Base-by-base conservation (phyloP, 2,888 invertebrate genomes). In the Conops quadrifasciatus region DNA sequence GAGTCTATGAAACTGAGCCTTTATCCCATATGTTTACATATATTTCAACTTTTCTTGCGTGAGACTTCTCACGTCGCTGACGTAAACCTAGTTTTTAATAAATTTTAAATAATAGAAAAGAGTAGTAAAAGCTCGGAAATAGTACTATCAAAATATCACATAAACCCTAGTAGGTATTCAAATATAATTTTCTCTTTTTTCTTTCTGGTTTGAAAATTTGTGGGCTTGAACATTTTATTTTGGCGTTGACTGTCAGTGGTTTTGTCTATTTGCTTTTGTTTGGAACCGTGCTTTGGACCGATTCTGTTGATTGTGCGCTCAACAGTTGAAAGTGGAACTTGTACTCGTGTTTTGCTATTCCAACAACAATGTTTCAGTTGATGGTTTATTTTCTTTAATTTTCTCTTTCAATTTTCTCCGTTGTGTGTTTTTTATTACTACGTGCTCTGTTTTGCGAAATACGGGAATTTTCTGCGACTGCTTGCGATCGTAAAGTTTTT, bases 241-340 rank as follows among this genome's bases (percentile, higher is more conserved):
- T 60, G n/a, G n/a, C 28, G 28, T 28, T 59, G 59, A 11, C 26
- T 59, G 1, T 59, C 19, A 26, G 24, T 13, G 13, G 19, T 63
- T 63, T 63, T 64, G 64, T 70, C 45, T 72, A 56, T 62, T 62
- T 72, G 66, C 58, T 43, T 49, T 62, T 47, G 58, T 26, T 70
- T 66, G 58, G 66, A 66, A 45, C 66, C 59, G 26, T 66, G 59
- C 59, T 49, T 59, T 49, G 45, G 28, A n/a, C 7, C n/a, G n/a
- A n/a, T n/a, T 71, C 24, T 30, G 63, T 53, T 60, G 71, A 43
- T 36, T 51, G 62, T 24, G 19, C 47, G 62, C 19, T 51, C 30
- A 30, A 30, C 16, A 16, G 28, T 63, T 16, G n/a, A 21, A 43
- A 24, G 26, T 45, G 36, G 36, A 24, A 47, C 21, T 43, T 24